Percentiles rank a stretch among this genome's conserved stretches.
Conservation (phyloP, 2,797 vertebrate genomes). For the Myripristis murdjan region DNA sequence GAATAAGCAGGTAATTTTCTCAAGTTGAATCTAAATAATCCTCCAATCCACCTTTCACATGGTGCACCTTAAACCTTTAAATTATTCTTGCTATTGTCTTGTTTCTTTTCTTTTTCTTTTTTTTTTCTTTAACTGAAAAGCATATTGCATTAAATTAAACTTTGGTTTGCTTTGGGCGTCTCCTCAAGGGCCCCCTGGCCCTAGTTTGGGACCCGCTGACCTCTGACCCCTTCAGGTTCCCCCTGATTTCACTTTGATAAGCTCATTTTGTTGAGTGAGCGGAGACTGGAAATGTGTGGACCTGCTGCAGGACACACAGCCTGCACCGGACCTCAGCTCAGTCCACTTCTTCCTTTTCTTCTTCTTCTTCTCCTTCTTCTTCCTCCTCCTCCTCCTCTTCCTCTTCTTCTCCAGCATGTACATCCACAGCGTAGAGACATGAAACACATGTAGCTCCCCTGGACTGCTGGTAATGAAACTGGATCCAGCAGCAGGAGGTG, state of each 20-base stretch:
- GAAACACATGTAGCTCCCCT: constrained; percentile 44
- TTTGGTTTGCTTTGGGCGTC: too few relatives aligned
- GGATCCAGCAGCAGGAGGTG: constrained; percentile 50
- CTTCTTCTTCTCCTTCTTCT: too few relatives aligned
- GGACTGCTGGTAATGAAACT: constrained; percentile 64
- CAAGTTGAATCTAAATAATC: too few relatives aligned
- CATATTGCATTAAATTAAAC: too few relatives aligned
- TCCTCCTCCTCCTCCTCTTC: not conserved
- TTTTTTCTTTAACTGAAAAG: too few relatives aligned
- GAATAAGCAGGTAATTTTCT: too few relatives aligned
- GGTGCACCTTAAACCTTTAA: too few relatives aligned
- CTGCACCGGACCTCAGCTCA: not conserved
- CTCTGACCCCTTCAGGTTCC: constrained; percentile 21
- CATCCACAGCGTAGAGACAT: not conserved
- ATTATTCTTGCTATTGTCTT: too few relatives aligned
- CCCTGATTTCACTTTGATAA: not conserved
- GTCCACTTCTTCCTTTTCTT: not conserved
- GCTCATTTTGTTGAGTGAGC: not conserved
- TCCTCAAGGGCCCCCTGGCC: not conserved
- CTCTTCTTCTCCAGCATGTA: constrained; percentile 1
- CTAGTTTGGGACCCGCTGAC: constrained; percentile 3
- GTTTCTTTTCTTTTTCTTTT: too few relatives aligned
- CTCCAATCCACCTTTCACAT: too few relatives aligned
- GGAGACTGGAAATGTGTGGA: not conserved
- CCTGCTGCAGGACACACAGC: not conserved